Percentiles rank a stretch among this genome's conserved stretches.
Evolutionary conservation across 2,888 invertebrate species (phyloP).

Genomic region (Margaritifera margaritifera): DNA sequence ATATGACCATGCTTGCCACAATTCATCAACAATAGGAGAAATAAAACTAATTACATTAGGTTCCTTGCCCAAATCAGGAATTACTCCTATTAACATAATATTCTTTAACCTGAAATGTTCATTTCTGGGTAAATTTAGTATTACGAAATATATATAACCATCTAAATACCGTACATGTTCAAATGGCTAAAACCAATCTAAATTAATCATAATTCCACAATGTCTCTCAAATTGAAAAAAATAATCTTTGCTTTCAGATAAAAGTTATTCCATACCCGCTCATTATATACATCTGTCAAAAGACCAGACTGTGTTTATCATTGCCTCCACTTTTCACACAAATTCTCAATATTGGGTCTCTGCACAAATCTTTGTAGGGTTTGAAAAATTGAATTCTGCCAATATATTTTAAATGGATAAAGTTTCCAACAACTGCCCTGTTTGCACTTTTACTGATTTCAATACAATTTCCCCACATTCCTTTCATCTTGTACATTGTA

Average conservation of each 20-base stretch:
- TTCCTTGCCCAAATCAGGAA: conserved; percentile 15
- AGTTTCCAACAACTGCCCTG: no score
- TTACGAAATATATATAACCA: conserved; percentile 9
- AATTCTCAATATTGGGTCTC: conserved; percentile 9
- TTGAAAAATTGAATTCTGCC: no score
- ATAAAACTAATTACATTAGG: conserved; percentile 11
- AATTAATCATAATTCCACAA: conserved; percentile 16
- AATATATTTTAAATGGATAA: no score
- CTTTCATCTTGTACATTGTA: no score
- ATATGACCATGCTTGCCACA: conserved; percentile 9
- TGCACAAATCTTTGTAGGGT: neutral
- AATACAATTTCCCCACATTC: no score
- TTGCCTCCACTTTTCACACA: conserved; percentile 18
- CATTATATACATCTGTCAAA: conserved; percentile 19
- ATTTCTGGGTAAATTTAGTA: conserved; percentile 19
- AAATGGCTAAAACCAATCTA: conserved; percentile 24
- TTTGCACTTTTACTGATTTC: no score
- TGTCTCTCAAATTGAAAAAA: conserved; percentile 9
- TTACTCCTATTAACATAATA: conserved; percentile 14
- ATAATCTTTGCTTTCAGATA: neutral
- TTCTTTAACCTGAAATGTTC: conserved; percentile 12
- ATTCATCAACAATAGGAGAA: conserved; percentile 8
- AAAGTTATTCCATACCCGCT: conserved; percentile 13
- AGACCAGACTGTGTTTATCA: conserved; percentile 1
- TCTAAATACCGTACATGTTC: conserved; percentile 13